phyloP scores from a whole-genome alignment of 2,888 invertebrate genomes.

The Melanostoma mellinum region DNA sequence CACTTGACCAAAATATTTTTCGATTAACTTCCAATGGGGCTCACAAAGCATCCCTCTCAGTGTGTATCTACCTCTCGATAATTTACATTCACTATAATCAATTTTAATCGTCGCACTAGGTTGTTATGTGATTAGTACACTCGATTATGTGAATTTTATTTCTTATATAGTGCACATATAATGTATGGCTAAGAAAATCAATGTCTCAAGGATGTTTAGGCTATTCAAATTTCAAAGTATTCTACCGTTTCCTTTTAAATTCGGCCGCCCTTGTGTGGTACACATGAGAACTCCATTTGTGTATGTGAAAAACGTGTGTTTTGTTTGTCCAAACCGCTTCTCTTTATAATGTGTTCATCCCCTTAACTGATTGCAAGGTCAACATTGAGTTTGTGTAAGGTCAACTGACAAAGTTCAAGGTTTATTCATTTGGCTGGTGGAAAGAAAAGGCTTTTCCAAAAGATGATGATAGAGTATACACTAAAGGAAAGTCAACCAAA shows the following conservation, averaged over 20 bases:
- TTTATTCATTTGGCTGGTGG: neutral
- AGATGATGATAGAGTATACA: neutral
- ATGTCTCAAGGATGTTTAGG: slow-evolving; percentile 43
- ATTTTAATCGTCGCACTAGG: slow-evolving; percentile 16
- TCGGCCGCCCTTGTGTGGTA: neutral
- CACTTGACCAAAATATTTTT: too few relatives aligned
- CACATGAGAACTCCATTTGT: slow-evolving; percentile 1
- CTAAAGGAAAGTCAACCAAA: too few relatives aligned
- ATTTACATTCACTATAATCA: slow-evolving; percentile 21
- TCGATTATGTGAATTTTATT: neutral
- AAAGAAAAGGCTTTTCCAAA: neutral
- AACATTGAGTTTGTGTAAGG: slow-evolving; percentile 9
- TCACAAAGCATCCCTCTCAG: too few relatives aligned
- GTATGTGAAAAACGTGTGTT: neutral
- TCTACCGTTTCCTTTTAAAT: neutral
- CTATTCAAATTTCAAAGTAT: neutral
- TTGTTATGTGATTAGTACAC: too few relatives aligned
- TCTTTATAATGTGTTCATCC: neutral
- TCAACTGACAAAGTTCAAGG: slow-evolving; percentile 33
- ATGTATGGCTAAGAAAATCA: slow-evolving; percentile 49
- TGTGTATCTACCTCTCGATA: too few relatives aligned
- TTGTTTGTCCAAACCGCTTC: neutral
- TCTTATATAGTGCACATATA: neutral
- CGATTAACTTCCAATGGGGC: neutral
- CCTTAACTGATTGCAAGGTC: slow-evolving; percentile 25